Base-by-base conservation (phyloP, 1,140 invertebrate genomes). In the Drosophila carrolli region DNA sequence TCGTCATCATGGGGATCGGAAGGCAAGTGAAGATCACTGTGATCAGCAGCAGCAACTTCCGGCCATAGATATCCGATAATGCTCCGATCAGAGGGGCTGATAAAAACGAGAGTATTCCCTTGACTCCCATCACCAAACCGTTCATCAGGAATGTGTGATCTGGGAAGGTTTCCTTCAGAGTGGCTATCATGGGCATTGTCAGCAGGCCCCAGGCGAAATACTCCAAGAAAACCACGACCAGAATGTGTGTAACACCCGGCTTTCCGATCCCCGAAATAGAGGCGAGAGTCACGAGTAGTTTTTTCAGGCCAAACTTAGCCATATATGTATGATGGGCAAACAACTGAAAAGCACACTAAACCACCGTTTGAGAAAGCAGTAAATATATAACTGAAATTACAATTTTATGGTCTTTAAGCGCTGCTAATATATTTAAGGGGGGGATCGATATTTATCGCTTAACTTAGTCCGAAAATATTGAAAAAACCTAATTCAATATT, bases 71-170 rank as follows among this genome's bases (percentile, higher is more conserved):
- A 93, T 99, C 99, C 7, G 98, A 99, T 32, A 99, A 93, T 5
- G 98, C 98, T 62, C 99, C 99, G 78, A 99, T 98, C 75, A 99
- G 93, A 27, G 99, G 99, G 46, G 98, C 98, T 89, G 96, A 98
- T 72, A 99, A 94, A 94, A 99, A 99, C 57, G 98, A 99, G 75
- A 99, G 93, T 80, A 99, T 95, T 79, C 99, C 99, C 95, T 99
- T 96, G 78, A 99, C 98, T 72, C 99, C 99, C 95, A 99, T 97
- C 90, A 99, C 99, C 67, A 99, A 94, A 59, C 99, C 99, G 95
- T 99, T 99, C 97, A 99, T 99, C 41, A 99, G 95, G 93, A 99
- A 99, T 78, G 98, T 99, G 90, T 99, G 98, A 93, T 98, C 96
- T 58, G 98, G 98, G 94, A 99, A 99, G 50, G 98, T 99, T 75